Base-by-base conservation (phyloP, 1,140 invertebrate genomes). In the Papilio dardanus region DNA sequence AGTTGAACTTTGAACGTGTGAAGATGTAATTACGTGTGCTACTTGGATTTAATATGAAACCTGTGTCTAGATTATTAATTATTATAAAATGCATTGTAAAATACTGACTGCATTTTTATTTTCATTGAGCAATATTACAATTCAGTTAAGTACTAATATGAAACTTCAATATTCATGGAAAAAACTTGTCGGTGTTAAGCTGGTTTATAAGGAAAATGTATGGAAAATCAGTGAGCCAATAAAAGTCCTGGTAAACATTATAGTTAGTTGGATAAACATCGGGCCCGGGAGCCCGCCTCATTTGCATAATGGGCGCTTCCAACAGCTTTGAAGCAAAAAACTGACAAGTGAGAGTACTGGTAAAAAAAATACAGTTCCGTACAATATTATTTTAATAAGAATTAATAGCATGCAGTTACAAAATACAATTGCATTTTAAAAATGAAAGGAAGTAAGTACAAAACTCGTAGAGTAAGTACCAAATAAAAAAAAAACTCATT, bases 291-390 rank as follows among this genome's bases (percentile, higher is more conserved):
- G 73, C 81, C 77, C 81, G 75, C 77, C 69, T 74, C 79, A 89
- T 90, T 88, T 88, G 86, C 88, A 90, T 89, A 90, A 86, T 80
- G 86, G 85, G 84, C 81, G 83, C 84, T 85, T 80, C 67, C 73
- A 83, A 85, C 86, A 89, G 83, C 77, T 85, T 86, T 81, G 80
- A 83, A 86, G 86, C 83, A 89, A 88, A 86, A 83, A 83, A 76
- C 14, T 21, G 78, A 10, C 58, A 65, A 37, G 40, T 40, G 31
- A 37, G 68, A 66, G 31, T 14, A 37, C 8, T 16, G 1, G 5
- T 5, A 14, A 4, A 28, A 3, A 31, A 16, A 16, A 31, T 8
- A 2, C 30, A 12, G 73, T 77, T 74, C 67, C 67, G 76, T 77
- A 24, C 16, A 46, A 62, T 66, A 74, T 62, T 50, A 75, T 75